These are phyloP conservation scores for Paedocypris micromegethes DNA, from an alignment of 2,797 vertebrate genomes.

Conservation along the genomic window DNA sequence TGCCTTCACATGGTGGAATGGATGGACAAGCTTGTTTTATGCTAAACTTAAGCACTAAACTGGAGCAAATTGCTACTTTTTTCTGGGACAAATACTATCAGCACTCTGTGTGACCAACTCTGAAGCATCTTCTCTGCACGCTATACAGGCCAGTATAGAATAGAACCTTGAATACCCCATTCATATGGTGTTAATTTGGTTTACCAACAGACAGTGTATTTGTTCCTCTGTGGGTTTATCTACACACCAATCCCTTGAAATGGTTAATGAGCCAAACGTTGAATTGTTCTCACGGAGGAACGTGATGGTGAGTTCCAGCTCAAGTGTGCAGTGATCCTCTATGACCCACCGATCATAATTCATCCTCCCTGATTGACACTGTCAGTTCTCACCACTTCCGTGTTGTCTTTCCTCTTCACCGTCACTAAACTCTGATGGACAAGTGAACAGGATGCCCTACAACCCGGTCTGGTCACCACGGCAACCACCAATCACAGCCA, in stretches of 20 bases:
- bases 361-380: conserved; percentile 36
- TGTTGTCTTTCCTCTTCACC: conserved; percentile 1
- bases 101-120: too few species aligned
- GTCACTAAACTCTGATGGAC: conserved; percentile 13
- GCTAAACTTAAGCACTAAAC: too few species aligned
- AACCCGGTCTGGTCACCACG: conserved; percentile 37
- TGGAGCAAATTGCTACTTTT: too few species aligned
- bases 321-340: neutral
- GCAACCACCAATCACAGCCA: conserved; percentile 22
- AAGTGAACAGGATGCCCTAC: conserved; percentile 24
- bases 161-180: too few species aligned
- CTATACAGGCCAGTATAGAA: too few species aligned
- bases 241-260: conserved; percentile 12
- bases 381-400: conserved; percentile 41
- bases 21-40: too few species aligned
- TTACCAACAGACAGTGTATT: neutral
- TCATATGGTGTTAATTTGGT: neutral
- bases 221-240: neutral
- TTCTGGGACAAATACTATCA: too few species aligned
- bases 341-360: conserved; percentile 25
- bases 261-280: conserved; percentile 35
- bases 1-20: too few species aligned
- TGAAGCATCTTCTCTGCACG: too few species aligned
- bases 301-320: neutral
- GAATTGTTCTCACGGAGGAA: conserved; percentile 5